These are phyloP conservation scores for Aratinga solstitialis DNA, from an alignment of 2,797 vertebrate species.

Conservation along the genomic window DNA sequence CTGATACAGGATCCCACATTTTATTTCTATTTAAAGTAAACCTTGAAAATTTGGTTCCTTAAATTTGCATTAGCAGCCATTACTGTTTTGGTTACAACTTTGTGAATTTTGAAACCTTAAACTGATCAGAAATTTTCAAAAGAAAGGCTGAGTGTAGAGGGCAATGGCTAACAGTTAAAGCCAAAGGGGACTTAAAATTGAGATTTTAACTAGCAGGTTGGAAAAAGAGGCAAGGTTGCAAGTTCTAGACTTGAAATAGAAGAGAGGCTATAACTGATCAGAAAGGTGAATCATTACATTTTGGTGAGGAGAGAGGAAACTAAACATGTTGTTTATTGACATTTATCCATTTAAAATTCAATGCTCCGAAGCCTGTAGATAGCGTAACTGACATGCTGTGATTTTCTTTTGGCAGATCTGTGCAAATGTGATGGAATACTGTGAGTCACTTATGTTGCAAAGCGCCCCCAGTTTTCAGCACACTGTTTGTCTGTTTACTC, in stretches of 20 bases:
- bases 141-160: background rate
- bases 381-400: background rate
- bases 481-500: conserved; percentile 92
- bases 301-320: background rate
- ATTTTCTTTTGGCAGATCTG: conserved; percentile 83
- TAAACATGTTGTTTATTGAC: background rate
- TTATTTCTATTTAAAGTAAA: background rate
- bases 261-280: background rate
- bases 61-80: background rate
- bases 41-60: background rate
- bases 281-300: background rate
- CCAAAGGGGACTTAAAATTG: background rate
- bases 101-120: background rate
- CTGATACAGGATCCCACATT: background rate
- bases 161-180: background rate
- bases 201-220: background rate
- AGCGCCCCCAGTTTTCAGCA: conserved; percentile 89
- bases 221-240: background rate
- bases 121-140: background rate
- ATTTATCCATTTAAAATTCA: background rate
- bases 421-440: conserved; percentile 98
- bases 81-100: background rate
- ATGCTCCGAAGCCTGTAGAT: background rate
- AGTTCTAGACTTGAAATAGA: background rate
- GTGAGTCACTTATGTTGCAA: conserved; percentile 92